Base-by-base conservation (phyloP, 2,797 vertebrate species). In the Phataginus tetradactyla region DNA sequence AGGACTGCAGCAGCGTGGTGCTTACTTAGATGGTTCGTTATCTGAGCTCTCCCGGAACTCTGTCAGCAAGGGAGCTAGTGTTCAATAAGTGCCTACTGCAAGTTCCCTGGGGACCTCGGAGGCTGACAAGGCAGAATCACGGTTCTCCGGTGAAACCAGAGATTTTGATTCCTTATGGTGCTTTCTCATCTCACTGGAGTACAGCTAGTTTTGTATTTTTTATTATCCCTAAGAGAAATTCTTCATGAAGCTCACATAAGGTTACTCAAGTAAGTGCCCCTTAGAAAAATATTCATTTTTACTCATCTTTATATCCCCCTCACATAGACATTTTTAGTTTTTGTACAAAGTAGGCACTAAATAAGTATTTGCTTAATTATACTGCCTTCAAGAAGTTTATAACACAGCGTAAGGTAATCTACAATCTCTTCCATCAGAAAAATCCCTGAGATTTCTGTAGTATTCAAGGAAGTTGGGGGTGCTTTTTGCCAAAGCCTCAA, bases 371-470 rank as follows among this genome's bases (percentile, higher is more conserved):
- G 49, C 13, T 89, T 68, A 78, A 72, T 86, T 79, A 72, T 12
- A 53, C 3, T 61, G 42, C 23, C 72, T 86, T 42, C 3, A 23
- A 90, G 61, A 89, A 72, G 57, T 34, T 86, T 69, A 61, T 10
- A 64, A 39, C 18, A 29, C 53, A 63, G 32, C 78, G 4, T 23
- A 53, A 92, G 78, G 15, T 63, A 55, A 79, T 75, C 29, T 18
- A 68, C 79, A 95, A 51, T 71, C 63, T 53, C 32, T 80, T 4
- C 27, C 80, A n/a, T 68, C 63, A 89, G 55, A 91, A 96, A 89
- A 69, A 61, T 25, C 42, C 18, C 53, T 32, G 13, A 55, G 45
- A 0, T 5, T 53, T 80, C 85, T 75, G 39, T 15, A n/a, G 39
- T 15, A 1, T 17, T n/a, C 39, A 77, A 86, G 17, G n/a, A 78